Conservation (phyloP, 2,113 vertebrate species). For the Riparia riparia region DNA sequence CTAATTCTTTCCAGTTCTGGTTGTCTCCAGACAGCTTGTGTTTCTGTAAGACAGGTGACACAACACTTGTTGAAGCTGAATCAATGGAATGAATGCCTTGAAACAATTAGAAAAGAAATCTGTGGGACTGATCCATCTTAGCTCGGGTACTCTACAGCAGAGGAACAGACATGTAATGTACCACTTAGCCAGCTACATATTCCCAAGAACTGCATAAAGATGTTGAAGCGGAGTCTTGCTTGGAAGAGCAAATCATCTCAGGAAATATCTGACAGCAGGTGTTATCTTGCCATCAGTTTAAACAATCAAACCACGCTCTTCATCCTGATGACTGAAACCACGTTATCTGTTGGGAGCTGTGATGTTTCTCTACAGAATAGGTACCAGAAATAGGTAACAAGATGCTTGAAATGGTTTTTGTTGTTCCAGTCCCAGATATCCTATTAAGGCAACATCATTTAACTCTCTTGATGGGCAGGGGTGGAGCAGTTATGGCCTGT, state of each 20-base stretch:
- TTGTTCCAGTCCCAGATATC: not conserved
- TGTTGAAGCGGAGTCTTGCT: not conserved
- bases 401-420: not conserved
- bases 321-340: not conserved
- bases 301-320: not conserved
- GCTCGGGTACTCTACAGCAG: not conserved
- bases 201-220: not conserved
- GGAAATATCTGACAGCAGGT: not conserved
- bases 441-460: not conserved
- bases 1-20: slow-evolving; percentile 16
- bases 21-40: not conserved
- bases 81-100: not conserved
- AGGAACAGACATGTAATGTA: not conserved
- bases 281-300: not conserved
- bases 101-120: not conserved
- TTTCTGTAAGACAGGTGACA: not conserved
- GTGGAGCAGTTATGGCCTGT: not conserved
- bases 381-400: not conserved
- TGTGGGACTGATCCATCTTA: not conserved
- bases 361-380: not conserved
- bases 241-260: not conserved
- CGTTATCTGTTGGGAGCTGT: not conserved
- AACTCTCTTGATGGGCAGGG: not conserved
- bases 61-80: not conserved
- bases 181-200: not conserved